Evolutionary conservation across 2,888 invertebrate genomes (phyloP), one percentile per base, ranked within the genome.

Genomic region (Pheosia gnoma): DNA sequence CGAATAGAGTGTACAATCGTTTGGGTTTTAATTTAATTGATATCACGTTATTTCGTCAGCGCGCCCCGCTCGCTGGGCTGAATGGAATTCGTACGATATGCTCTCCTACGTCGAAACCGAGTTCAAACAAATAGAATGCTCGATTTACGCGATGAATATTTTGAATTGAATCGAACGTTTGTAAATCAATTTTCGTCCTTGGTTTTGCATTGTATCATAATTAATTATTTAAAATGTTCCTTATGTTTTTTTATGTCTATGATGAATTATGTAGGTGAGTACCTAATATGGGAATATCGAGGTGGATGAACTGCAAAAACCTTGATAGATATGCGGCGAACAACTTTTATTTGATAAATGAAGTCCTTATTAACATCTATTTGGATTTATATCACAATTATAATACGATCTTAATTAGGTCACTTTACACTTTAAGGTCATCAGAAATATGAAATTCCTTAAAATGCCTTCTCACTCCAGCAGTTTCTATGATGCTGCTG

Each of bases 1-100:
- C 47, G n/a, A 4, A 57, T 86, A 87, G 68, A 78, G 84, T 79
- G 66, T 62, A 82, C 76, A 79, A 77, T 88, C 53, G 81, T 65
- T 65, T 68, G 61, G 54, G 57, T 53, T 57, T 60, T 66, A 63
- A 71, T 70, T 70, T 68, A 71, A 68, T 70, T 66, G 72, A 72
- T 81, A 79, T 74, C 76, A 78, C 78, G 75, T 82, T 80, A 74
- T 79, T 72, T 77, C 74, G 75, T 75, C 72, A 70, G 68, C 55
- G 63, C 62, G 69, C 70, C 51, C 5, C 70, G 64, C 59, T 68
- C 74, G 80, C 59, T 68, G 74, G 80, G 79, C 82, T 88, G 85
- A 89, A 90, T 88, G 89, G 88, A 89, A 89, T 87, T 85, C 83
- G 86, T 84, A 82, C 86, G 86, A 83, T 87, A 87, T 87, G 87